Evolutionary conservation across 2,113 vertebrate genomes (phyloP).

Genomic region (Columba janthina): DNA sequence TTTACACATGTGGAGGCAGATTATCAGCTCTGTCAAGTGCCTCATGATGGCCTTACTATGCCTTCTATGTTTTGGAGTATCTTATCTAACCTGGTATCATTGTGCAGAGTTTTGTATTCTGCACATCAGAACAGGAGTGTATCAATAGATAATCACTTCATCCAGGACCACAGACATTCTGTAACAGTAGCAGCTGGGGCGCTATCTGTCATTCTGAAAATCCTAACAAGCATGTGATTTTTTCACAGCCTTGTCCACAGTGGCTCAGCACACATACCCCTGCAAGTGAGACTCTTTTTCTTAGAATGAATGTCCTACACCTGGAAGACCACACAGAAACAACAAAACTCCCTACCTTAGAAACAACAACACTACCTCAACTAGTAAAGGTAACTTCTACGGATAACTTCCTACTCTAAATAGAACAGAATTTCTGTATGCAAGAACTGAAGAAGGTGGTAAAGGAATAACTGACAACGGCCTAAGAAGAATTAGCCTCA

Average conservation of each 20-base stretch:
- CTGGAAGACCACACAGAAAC: not conserved
- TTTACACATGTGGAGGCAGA: not conserved
- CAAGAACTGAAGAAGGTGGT: not conserved
- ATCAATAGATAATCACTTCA: not conserved
- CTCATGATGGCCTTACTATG: not conserved
- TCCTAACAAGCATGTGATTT: not conserved
- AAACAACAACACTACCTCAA: not conserved
- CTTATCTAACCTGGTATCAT: not conserved
- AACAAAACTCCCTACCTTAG: not conserved
- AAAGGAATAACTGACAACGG: not conserved
- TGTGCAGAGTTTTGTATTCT: not conserved
- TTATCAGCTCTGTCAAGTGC: not conserved
- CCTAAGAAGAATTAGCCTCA: not conserved
- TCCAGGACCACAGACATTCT: not conserved
- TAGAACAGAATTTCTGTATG: not conserved
- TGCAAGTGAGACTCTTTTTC: not conserved
- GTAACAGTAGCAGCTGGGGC: not conserved
- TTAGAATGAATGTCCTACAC: not conserved
- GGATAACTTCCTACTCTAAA: not conserved
- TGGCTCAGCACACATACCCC: not conserved
- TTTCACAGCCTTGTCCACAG: not conserved
- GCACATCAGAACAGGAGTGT: not conserved
- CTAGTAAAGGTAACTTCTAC: not conserved
- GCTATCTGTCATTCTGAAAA: not conserved
- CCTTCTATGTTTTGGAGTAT: not conserved